phyloP scores from a whole-genome alignment of 2,888 invertebrate genomes.

The Scaeva pyrastri region DNA sequence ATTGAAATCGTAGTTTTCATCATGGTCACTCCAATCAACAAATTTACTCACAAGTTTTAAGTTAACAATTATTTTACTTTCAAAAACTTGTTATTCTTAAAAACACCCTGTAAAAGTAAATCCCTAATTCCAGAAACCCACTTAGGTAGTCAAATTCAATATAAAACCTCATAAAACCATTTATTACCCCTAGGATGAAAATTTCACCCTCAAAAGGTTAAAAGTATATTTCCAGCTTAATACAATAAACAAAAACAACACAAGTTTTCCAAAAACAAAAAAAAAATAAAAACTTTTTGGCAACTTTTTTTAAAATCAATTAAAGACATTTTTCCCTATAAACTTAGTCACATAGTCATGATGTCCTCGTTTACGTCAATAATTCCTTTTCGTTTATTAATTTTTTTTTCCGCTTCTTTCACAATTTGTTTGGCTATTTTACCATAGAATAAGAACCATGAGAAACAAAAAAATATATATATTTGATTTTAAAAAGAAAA shows the following conservation, averaged over 20 bases:
- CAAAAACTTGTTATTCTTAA: too few species aligned
- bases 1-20: too few species aligned
- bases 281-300: slow-evolving; percentile 21
- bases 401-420: slow-evolving; percentile 47
- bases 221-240: not conserved
- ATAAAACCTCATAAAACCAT: not conserved
- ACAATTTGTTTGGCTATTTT: slow-evolving; percentile 43
- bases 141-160: too few species aligned
- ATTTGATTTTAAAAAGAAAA: slow-evolving; percentile 19
- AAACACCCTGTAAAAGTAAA: too few species aligned
- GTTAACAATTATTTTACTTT: too few species aligned
- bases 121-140: too few species aligned
- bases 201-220: not conserved
- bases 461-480: not conserved
- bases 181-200: too few species aligned
- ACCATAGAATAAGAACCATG: slow-evolving; percentile 6
- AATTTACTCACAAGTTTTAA: too few species aligned
- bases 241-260: slow-evolving; percentile 3
- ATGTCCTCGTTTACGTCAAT: slow-evolving; percentile 41
- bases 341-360: not conserved
- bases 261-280: not conserved
- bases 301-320: slow-evolving; percentile 45
- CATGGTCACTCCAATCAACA: too few species aligned
- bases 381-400: slow-evolving; percentile 31
- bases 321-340: slow-evolving; percentile 25